Evolutionary conservation across 1,140 invertebrate genomes (phyloP).

Genomic region (Reticulitermes speratus): DNA sequence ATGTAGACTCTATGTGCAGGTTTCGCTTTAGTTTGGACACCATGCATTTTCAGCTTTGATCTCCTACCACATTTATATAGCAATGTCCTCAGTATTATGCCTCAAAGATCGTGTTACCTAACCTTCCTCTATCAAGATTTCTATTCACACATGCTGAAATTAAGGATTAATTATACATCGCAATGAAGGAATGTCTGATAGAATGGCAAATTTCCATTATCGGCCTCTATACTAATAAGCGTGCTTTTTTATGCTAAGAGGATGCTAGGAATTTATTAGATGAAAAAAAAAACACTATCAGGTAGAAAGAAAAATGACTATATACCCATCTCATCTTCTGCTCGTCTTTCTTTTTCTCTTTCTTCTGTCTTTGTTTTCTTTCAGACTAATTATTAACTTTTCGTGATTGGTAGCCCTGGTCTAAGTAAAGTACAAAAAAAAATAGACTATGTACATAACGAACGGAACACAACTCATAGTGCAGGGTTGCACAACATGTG

Average conservation of each 20-base stretch:
- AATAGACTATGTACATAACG: background rate
- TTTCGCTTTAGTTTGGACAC: no score
- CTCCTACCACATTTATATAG: no score
- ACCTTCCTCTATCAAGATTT: background rate
- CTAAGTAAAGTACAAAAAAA: background rate
- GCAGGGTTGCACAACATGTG: background rate
- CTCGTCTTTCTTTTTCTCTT: background rate
- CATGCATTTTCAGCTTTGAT: no score
- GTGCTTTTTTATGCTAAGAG: background rate
- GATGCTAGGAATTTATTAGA: background rate
- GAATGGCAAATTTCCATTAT: no score
- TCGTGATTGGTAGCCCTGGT: slow-evolving; percentile 13
- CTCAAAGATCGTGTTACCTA: background rate
- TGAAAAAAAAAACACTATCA: background rate
- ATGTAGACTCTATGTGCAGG: background rate
- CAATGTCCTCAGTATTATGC: no score
- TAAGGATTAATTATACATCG: background rate
- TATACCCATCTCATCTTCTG: background rate
- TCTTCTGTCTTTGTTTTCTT: background rate
- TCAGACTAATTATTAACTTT: slow-evolving; percentile 14
- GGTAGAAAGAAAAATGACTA: background rate
- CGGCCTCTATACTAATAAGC: background rate
- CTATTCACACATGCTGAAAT: no score
- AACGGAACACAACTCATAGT: background rate
- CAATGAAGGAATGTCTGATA: background rate